Evolutionary conservation across 1,140 invertebrate genomes (phyloP).

Genomic region (Drosophila sp.): DNA sequence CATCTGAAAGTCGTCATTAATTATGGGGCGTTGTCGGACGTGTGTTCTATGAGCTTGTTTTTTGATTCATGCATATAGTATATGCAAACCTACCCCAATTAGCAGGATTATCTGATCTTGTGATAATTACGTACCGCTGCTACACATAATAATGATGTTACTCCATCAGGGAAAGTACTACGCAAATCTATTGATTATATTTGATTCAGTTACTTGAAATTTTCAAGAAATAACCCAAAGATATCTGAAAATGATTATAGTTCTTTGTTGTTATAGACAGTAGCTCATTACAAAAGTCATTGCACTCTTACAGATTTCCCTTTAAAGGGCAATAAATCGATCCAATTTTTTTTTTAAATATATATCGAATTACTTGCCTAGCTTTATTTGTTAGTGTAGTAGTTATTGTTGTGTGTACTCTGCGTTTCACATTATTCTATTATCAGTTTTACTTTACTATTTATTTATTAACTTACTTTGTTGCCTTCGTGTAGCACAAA

Average conservation of each 20-base stretch:
- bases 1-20: constrained; percentile 76
- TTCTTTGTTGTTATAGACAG: too few relatives aligned
- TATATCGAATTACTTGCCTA: not conserved
- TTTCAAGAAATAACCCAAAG: too few relatives aligned
- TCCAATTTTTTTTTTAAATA: too few relatives aligned
- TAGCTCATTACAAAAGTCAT: too few relatives aligned
- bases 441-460: not conserved
- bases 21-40: constrained; percentile 47
- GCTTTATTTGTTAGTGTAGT: not conserved
- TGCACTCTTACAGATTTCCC: too few relatives aligned
- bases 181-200: too few relatives aligned
- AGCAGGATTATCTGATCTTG: constrained; percentile 34
- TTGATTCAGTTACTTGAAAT: not conserved
- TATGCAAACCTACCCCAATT: constrained; percentile 53
- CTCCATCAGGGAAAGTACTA: not conserved
- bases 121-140: constrained; percentile 37
- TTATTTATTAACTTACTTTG: constrained; percentile 63
- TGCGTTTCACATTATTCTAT: not conserved
- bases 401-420: not conserved
- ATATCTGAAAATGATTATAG: too few relatives aligned
- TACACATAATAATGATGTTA: constrained; percentile 42
- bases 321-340: too few relatives aligned
- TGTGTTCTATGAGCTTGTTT: constrained; percentile 36
- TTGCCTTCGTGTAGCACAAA: constrained; percentile 78
- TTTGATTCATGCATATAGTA: too few relatives aligned